These are phyloP conservation scores for Clanis bilineata DNA, from an alignment of 2,888 invertebrate species.

Conservation along the genomic window DNA sequence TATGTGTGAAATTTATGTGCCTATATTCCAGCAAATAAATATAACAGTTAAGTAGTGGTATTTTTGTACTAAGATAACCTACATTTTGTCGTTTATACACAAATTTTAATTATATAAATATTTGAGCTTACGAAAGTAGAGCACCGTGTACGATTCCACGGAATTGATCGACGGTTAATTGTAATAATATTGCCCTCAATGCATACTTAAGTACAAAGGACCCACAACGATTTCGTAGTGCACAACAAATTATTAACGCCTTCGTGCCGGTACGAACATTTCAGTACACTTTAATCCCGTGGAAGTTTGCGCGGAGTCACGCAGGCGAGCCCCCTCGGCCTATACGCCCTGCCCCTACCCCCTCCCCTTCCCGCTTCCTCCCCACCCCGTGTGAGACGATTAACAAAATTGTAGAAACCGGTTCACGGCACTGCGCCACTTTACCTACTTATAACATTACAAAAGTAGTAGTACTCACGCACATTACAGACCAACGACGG, in stretches of 20 bases:
- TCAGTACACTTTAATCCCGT: constrained; percentile 21
- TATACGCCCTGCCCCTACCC: constrained; percentile 17
- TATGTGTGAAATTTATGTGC: too few relatives aligned
- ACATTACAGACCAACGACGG: too few relatives aligned
- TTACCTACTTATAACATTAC: constrained; percentile 9
- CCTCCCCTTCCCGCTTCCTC: constrained; percentile 18
- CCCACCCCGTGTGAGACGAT: constrained; percentile 49
- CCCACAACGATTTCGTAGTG: constrained; percentile 2
- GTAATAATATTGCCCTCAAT: not conserved
- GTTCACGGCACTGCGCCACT: constrained; percentile 56
- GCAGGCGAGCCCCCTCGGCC: constrained; percentile 36
- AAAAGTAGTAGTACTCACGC: constrained; percentile 16
- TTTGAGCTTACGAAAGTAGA: too few relatives aligned
- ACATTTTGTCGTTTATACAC: not conserved
- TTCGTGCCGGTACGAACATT: constrained; percentile 10
- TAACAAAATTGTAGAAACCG: constrained; percentile 65
- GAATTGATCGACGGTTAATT: not conserved
- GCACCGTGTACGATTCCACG: not conserved
- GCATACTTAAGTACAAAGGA: constrained; percentile 8
- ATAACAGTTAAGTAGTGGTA: not conserved
- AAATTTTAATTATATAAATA: not conserved
- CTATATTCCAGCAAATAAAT: too few relatives aligned
- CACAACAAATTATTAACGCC: constrained; percentile 12
- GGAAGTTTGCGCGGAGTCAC: constrained; percentile 52
- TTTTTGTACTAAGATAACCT: not conserved